Base-by-base conservation (phyloP, 2,888 invertebrate genomes). In the Masnerella sp. region DNA sequence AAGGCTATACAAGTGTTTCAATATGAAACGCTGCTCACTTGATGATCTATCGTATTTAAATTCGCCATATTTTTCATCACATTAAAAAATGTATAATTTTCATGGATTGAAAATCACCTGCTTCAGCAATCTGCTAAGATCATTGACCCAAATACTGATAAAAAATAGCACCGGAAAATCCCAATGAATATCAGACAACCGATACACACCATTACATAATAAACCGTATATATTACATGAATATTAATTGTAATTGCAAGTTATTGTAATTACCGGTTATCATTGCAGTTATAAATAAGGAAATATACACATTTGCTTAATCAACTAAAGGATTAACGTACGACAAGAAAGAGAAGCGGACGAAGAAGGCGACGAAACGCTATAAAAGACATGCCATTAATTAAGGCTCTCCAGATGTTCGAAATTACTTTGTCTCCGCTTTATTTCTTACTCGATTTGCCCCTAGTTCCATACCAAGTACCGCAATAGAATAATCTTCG, bases 381-480 rank as follows among this genome's bases (percentile, higher is more conserved):
- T 64, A 80, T 78, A 81, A 78, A 81, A 84, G 81, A 83, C 83
- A 82, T 82, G 79, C 80, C 82, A 84, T 85, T 85, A 85, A 85
- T 85, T 84, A 84, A 83, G 82, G 77, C 81, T 81, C 81, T 82
- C 84, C 84, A 85, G 85, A 84, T 85, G 85, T 84, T 84, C 80
- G 80, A 81, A 85, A 84, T 85, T 85, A 83, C 84, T 85, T 82
- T 81, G 82, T 82, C 81, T 79, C 77, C 72, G 70, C 72, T 76
- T 68, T 74, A 76, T 77, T 77, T 56, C 64, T 69, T 75, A 70
- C 76, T 76, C 69, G 70, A 74, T 75, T 76, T 78, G 79, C 71
- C 71, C 69, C 77, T 77, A 72, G 75, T 80, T 80, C 76, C 78
- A 75, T 76, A 64, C 78, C 65, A 65, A 79, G 51, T 76, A 69